phyloP scores from a whole-genome alignment of 2,888 invertebrate species.

The Tuberolachnus salignus region DNA sequence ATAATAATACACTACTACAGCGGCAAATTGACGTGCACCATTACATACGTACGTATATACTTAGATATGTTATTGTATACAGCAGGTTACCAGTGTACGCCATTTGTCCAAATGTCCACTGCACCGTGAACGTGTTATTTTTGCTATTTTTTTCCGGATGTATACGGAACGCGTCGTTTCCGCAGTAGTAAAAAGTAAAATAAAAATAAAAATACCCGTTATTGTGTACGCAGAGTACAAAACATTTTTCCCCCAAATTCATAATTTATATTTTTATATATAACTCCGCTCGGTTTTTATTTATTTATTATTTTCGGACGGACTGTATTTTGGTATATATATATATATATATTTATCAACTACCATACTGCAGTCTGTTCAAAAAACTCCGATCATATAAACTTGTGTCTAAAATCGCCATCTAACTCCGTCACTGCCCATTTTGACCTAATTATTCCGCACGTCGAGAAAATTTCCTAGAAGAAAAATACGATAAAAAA shows the following conservation, averaged over 20 bases:
- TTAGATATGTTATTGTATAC: not conserved
- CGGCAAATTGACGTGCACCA: conserved; percentile 3
- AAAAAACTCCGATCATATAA: not conserved
- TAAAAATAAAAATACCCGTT: not conserved
- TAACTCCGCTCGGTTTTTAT: not conserved
- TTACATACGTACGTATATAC: not conserved
- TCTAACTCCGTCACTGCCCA: too few species aligned
- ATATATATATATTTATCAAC: too few species aligned
- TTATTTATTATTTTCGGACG: not conserved
- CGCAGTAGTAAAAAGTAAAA: not conserved
- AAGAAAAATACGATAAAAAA: not conserved
- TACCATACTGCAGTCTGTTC: not conserved
- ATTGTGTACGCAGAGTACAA: not conserved
- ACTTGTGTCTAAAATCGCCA: too few species aligned
- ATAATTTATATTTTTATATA: conserved; percentile 23
- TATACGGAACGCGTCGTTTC: conserved; percentile 18
- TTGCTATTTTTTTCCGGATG: conserved; percentile 12
- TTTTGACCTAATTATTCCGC: conserved; percentile 7
- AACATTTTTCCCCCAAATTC: not conserved
- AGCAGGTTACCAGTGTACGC: conserved; percentile 6
- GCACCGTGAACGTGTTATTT: conserved; percentile 27
- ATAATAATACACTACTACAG: not conserved
- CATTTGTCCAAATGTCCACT: conserved; percentile 46
- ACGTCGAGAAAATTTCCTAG: not conserved
- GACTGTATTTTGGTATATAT: too few species aligned